These are phyloP conservation scores for Hippocampus mohnikei DNA, from an alignment of 2,113 vertebrate genomes.

Conservation along the genomic window DNA sequence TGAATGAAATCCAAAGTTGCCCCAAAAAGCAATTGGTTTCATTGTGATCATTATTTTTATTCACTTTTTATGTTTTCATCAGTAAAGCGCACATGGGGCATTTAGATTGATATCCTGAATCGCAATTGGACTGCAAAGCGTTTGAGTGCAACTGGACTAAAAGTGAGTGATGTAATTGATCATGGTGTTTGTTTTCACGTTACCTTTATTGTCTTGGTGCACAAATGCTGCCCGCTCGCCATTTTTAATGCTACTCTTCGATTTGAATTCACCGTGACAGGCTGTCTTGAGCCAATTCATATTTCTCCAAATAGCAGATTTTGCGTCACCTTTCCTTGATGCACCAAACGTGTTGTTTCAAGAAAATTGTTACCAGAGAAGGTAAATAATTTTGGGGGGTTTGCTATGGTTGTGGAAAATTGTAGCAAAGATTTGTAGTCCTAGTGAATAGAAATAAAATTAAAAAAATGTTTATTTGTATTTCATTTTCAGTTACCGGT, in stretches of 20 bases:
- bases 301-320: too few relatives aligned
- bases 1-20: slow-evolving; percentile 46
- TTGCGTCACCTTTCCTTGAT: too few relatives aligned
- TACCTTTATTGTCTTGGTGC: not conserved
- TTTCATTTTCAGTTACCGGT: too few relatives aligned
- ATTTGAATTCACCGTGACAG: too few relatives aligned
- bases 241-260: not conserved
- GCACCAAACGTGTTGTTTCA: too few relatives aligned
- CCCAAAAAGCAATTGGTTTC: not conserved
- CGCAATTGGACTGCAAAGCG: not conserved
- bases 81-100: slow-evolving; percentile 10
- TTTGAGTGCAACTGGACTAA: not conserved
- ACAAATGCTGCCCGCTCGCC: not conserved
- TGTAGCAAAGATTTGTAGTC: too few relatives aligned
- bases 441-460: too few relatives aligned
- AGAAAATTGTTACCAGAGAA: too few relatives aligned
- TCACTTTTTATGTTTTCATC: slow-evolving; percentile 4
- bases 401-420: too few relatives aligned
- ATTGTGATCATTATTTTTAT: not conserved
- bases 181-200: not conserved
- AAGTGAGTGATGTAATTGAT: not conserved
- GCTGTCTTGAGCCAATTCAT: too few relatives aligned
- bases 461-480: too few relatives aligned
- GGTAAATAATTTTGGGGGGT: too few relatives aligned
- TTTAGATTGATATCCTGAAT: not conserved